Conservation (phyloP, 1,140 invertebrate species). For the Himalopsyche phryganea region DNA sequence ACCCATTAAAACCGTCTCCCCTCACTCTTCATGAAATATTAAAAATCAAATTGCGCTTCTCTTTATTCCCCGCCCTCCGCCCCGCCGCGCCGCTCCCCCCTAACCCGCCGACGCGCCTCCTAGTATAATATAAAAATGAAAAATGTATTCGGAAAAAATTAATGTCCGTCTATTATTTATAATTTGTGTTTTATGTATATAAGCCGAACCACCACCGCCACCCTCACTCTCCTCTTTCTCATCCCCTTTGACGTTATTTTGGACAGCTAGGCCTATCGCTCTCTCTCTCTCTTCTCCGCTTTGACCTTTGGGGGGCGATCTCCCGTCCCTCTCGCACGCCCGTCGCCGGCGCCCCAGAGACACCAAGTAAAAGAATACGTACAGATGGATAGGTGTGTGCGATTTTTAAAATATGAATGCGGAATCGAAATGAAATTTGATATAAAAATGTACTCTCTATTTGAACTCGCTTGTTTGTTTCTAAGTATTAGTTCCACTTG, state of each 20-base stretch:
- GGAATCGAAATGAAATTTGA: constrained; percentile 35
- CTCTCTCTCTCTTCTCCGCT: not conserved
- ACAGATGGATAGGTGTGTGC: constrained; percentile 21
- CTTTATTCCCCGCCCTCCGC: constrained; percentile 52
- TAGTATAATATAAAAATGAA: constrained; percentile 53
- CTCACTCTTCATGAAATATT: constrained; percentile 55
- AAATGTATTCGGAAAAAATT: constrained; percentile 54
- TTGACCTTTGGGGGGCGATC: not conserved
- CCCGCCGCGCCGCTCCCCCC: constrained; percentile 41
- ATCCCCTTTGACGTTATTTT: not conserved
- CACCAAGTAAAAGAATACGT: constrained; percentile 26
- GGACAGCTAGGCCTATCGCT: constrained; percentile 2
- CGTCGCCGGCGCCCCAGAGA: constrained; percentile 15
- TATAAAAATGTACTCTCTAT: constrained; percentile 33
- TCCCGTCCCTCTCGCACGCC: not conserved
- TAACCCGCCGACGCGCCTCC: constrained; percentile 46
- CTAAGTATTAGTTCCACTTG: constrained; percentile 2
- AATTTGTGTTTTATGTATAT: constrained; percentile 45
- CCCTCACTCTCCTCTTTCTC: not conserved
- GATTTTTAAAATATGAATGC: constrained; percentile 33
- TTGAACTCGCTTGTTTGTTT: constrained; percentile 19
- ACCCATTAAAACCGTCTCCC: constrained; percentile 51
- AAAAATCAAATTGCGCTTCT: constrained; percentile 58
- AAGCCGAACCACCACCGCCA: constrained; percentile 25
- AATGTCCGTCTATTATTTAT: constrained; percentile 53